These are phyloP conservation scores for Monomorium pharaonis DNA, from an alignment of 1,140 invertebrate species.

Conservation along the genomic window DNA sequence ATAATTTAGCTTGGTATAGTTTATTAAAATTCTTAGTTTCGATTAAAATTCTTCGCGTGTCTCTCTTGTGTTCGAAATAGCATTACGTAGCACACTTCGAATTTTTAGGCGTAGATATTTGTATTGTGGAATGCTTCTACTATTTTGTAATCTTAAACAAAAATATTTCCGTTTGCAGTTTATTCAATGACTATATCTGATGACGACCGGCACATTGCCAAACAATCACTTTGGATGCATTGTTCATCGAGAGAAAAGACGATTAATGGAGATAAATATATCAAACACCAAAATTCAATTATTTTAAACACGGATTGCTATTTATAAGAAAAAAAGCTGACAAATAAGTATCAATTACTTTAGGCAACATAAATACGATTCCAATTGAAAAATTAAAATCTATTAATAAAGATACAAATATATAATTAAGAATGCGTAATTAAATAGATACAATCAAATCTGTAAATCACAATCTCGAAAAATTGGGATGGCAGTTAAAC, in stretches of 20 bases:
- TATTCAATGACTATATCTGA: slow-evolving; percentile 22
- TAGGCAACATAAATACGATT: neutral
- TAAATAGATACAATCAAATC: neutral
- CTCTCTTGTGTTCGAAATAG: slow-evolving; percentile 26
- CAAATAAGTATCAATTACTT: neutral
- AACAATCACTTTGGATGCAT: slow-evolving; percentile 5
- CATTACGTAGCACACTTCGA: neutral
- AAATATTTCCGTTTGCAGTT: slow-evolving; percentile 9
- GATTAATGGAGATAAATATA: neutral
- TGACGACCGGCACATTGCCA: slow-evolving; percentile 13
- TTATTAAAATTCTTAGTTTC: slow-evolving; percentile 13
- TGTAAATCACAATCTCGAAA: slow-evolving; percentile 25
- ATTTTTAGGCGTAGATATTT: slow-evolving; percentile 4
- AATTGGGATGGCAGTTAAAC: slow-evolving; percentile 44
- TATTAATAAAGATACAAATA: neutral
- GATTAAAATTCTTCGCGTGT: slow-evolving; percentile 47
- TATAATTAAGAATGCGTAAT: neutral
- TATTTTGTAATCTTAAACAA: neutral
- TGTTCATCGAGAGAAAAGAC: neutral
- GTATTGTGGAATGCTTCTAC: neutral
- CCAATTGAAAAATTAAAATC: neutral
- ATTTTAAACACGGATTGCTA: neutral
- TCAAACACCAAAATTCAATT: neutral
- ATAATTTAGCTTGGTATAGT: slow-evolving; percentile 7
- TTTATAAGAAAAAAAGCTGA: neutral